Evolutionary conservation across 1,140 invertebrate genomes (phyloP).

Genomic region (Sarcophaga peregrina): DNA sequence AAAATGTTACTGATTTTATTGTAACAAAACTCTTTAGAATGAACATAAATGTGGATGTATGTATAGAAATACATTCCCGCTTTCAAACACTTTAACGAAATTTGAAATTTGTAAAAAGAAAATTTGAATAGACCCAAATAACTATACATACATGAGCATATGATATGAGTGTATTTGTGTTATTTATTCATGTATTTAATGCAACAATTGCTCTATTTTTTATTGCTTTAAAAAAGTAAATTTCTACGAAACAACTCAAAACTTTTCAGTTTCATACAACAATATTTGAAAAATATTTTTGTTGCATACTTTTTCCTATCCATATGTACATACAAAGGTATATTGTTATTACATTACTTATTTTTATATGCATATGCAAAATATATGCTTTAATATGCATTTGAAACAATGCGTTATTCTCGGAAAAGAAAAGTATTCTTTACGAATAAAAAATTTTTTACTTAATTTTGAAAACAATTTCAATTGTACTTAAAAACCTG

Average conservation of each 20-base stretch:
- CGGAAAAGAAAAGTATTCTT: too few relatives aligned
- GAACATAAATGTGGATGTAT: conserved; percentile 27
- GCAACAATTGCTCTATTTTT: not conserved
- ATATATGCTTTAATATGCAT: conserved; percentile 2
- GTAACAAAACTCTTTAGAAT: conserved; percentile 41
- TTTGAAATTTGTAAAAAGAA: too few relatives aligned
- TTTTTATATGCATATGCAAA: not conserved
- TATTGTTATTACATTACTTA: too few relatives aligned
- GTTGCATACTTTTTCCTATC: not conserved
- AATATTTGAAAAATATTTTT: not conserved
- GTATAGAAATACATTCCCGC: not conserved
- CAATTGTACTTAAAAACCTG: too few relatives aligned
- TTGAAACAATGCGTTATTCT: not conserved
- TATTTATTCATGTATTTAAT: conserved; percentile 1
- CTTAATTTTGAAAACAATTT: too few relatives aligned
- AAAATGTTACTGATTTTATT: conserved; percentile 62
- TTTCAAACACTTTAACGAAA: not conserved
- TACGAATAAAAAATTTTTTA: too few relatives aligned
- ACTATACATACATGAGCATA: too few relatives aligned
- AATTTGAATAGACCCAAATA: too few relatives aligned
- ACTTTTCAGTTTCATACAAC: not conserved
- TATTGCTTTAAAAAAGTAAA: not conserved
- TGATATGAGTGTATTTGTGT: not conserved
- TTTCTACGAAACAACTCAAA: not conserved
- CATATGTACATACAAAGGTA: too few relatives aligned